Evolutionary conservation across 1,140 invertebrate species (phyloP), one percentile per base, ranked within the genome.

Genomic region (Ylistrum balloti): DNA sequence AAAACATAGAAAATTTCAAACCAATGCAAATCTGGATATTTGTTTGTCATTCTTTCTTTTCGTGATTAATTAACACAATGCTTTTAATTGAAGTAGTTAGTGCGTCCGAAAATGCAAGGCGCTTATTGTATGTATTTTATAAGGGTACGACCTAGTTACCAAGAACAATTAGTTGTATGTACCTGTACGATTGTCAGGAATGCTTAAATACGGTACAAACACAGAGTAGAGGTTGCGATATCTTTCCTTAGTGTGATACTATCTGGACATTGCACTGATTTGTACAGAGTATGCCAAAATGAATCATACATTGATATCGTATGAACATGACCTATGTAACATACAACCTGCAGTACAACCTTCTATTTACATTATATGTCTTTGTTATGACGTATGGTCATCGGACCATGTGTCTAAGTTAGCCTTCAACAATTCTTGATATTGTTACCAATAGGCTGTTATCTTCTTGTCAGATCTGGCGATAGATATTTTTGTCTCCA

Each of bases 401-500:
- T 0, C 56, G 56, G 56, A 74, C 56, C 56, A 74, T 74, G 56
- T 3, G 56, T 74, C 22, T 74, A n/a, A 28, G 22, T n/a, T 74
- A 74, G 22, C 22, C 56, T 74, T 74, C 56, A n/a, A 74, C 56
- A 74, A 74, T 74, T 74, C 56, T n/a, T 74, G 28, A 74, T 74
- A 74, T 74, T 74, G 56, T 74, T 28, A 28, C 56, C 22, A 28
- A 2, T 74, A 11, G n/a, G 56, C n/a, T n/a, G 56, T 74, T 74
- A 74, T 74, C 56, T 74, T n/a, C 56, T 28, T 74, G 56, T 74
- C 56, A 5, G 22, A 74, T 74, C 56, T 74, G 22, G 56, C n/a
- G 56, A 74, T 74, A 74, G 56, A 74, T 74, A 74, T 74, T 74
- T 74, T 22, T 74, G 56, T 74, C 56, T 74, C 56, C n/a, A 74